Percentiles rank a stretch among this genome's conserved stretches.
phyloP scores from a whole-genome alignment of 2,888 invertebrate genomes.

The Limnephilus auricula region DNA sequence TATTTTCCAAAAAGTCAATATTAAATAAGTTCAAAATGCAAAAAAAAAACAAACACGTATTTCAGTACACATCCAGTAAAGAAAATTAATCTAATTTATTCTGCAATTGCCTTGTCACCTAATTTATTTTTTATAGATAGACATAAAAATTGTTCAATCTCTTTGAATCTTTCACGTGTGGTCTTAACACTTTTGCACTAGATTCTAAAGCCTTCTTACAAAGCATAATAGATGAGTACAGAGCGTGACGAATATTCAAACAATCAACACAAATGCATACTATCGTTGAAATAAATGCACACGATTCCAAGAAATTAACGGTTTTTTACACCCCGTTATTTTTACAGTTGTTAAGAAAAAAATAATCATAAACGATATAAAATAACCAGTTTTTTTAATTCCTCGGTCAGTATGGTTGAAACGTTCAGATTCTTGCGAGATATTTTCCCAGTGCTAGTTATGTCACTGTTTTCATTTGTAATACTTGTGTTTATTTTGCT shows the following conservation, averaged over 20 bases:
- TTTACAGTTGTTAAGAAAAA: background rate
- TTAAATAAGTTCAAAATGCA: background rate
- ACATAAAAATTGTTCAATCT: background rate
- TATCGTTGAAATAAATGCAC: background rate
- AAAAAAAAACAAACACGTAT: background rate
- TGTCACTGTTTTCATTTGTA: slow-evolving; percentile 51
- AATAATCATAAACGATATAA: slow-evolving; percentile 31
- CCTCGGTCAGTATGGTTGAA: slow-evolving; percentile 50
- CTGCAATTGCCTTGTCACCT: background rate
- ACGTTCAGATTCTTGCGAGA: background rate
- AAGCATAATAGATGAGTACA: background rate
- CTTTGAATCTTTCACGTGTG: background rate
- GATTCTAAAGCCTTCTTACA: no score
- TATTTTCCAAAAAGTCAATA: background rate
- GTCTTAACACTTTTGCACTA: background rate
- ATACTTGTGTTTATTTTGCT: slow-evolving; percentile 31
- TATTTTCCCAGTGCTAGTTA: slow-evolving; percentile 12
- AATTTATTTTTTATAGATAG: no score
- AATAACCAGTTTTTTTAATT: background rate
- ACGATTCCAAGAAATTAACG: background rate
- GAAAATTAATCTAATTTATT: no score
- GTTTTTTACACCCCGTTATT: background rate
- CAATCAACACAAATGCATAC: background rate
- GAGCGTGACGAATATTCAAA: background rate
- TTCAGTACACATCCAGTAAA: background rate